A percentile compares a stretch with the other conserved stretches of the same genome.
Evolutionary conservation across 2,888 invertebrate species (phyloP).

Genomic region (Eupithecia insigniata): DNA sequence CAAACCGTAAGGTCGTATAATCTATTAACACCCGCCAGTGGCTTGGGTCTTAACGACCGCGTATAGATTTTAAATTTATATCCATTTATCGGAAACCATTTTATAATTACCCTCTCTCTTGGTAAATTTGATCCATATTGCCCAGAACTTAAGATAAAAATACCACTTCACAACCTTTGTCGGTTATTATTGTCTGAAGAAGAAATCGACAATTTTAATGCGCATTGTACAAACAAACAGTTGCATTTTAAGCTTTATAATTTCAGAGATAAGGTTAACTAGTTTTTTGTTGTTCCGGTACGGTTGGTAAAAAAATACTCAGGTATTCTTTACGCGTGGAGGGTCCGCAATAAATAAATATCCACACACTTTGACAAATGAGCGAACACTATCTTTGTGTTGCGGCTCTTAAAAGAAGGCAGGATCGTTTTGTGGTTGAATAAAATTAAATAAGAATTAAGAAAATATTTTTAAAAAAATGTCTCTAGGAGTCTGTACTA

Average conservation of each 20-base stretch:
- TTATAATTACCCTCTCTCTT: slow-evolving; percentile 11
- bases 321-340: slow-evolving; percentile 73
- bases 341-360: slow-evolving; percentile 82
- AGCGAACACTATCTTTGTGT: slow-evolving; percentile 76
- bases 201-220: slow-evolving; percentile 32
- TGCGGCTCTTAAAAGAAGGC: slow-evolving; percentile 59
- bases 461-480: not conserved
- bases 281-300: slow-evolving; percentile 32
- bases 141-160: slow-evolving; percentile 3
- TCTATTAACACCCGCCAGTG: slow-evolving; percentile 80
- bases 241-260: slow-evolving; percentile 47
- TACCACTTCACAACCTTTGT: not conserved
- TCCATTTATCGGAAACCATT: slow-evolving; percentile 56
- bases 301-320: slow-evolving; percentile 43
- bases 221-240: not conserved
- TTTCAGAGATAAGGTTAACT: slow-evolving; percentile 29
- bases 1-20: slow-evolving; percentile 49
- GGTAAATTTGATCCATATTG: slow-evolving; percentile 16
- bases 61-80: slow-evolving; percentile 76
- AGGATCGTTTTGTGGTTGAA: slow-evolving; percentile 44
- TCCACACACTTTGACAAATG: slow-evolving; percentile 80
- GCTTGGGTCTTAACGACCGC: slow-evolving; percentile 62
- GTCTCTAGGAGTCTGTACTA: not conserved
- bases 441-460: slow-evolving; percentile 22
- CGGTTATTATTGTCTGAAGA: slow-evolving; percentile 33